These are phyloP conservation scores for Pantherophis guttatus DNA, from an alignment of 2,113 vertebrate species.

Conservation along the genomic window DNA sequence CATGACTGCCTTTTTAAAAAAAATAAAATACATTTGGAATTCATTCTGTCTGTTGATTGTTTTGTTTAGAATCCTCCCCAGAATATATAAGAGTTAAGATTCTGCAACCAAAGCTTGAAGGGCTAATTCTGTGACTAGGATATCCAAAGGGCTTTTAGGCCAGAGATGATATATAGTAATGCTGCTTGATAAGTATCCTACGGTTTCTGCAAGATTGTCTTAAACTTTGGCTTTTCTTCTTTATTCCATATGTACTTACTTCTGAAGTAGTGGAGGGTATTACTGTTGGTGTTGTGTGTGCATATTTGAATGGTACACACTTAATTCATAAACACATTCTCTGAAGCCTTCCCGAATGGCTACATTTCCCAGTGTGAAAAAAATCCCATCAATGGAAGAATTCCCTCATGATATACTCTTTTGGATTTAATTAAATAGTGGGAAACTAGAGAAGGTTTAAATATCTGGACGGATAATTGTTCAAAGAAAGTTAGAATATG, in stretches of 20 bases:
- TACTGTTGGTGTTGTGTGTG: not conserved
- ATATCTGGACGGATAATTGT: not conserved
- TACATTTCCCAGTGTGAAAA: not conserved
- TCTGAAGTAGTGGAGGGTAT: not conserved
- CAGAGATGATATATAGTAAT: not conserved
- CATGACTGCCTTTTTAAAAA: not conserved
- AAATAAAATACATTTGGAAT: slow-evolving; percentile 23
- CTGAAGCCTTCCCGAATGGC: not conserved
- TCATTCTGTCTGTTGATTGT: not conserved
- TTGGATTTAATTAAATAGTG: not conserved
- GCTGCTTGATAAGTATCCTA: not conserved
- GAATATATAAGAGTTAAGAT: not conserved
- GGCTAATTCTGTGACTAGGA: slow-evolving; percentile 10
- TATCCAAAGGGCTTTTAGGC: not conserved
- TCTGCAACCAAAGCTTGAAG: not conserved
- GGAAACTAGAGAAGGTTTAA: not conserved
- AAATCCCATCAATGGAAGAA: not conserved
- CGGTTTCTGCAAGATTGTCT: not conserved
- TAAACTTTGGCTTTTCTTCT: not conserved
- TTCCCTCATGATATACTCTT: not conserved
- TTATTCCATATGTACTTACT: not conserved
- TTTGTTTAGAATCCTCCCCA: not conserved
- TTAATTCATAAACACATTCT: not conserved
- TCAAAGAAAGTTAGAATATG: not conserved
- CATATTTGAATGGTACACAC: not conserved